Evolutionary conservation across 2,888 invertebrate genomes (phyloP), one percentile per base, ranked within the genome.

Genomic region (Phlogophora meticulosa): DNA sequence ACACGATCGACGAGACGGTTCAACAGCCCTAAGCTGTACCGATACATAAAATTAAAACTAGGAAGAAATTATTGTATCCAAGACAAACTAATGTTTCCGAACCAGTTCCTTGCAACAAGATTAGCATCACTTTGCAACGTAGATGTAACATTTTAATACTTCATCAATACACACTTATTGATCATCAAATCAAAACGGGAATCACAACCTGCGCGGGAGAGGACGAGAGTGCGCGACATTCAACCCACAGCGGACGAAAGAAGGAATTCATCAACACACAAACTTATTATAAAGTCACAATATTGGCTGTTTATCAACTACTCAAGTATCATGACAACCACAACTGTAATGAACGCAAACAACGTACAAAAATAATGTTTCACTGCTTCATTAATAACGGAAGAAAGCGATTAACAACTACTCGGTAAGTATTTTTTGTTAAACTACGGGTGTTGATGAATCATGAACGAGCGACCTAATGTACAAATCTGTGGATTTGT

Each of bases 271-370:
- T 86, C 88, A 87, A 88, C 91, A 92, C 91, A 90, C 90, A 89
- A 91, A 92, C 90, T 91, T 90, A 92, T 83, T 85, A 91, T 86
- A 92, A 83, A 88, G 90, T 91, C 92, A 89, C 90, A 86, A 88
- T 88, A 90, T 84, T 85, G 82, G 85, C 89, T 91, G 92, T 85
- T 36, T 69, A 62, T 68, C 51, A 60, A 76, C 58, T 77, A 73
- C 69, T 66, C 81, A 42, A 34, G 69, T 74, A 60, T 38, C 67
- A 69, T 78, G 70, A 90, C 90, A 90, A 90, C 87, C 87, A 89
- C 88, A 87, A 87, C 80, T 85, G 82, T 78, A 85, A 83, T 90
- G 90, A 88, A 89, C 89, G 81, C 88, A 86, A 84, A 86, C 82
- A 85, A 88, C 84, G 87, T 91, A 91, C 85, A 92, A 92, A 91